Evolutionary conservation across 2,888 invertebrate genomes (phyloP).

Genomic region (Tenthredo mesomela): DNA sequence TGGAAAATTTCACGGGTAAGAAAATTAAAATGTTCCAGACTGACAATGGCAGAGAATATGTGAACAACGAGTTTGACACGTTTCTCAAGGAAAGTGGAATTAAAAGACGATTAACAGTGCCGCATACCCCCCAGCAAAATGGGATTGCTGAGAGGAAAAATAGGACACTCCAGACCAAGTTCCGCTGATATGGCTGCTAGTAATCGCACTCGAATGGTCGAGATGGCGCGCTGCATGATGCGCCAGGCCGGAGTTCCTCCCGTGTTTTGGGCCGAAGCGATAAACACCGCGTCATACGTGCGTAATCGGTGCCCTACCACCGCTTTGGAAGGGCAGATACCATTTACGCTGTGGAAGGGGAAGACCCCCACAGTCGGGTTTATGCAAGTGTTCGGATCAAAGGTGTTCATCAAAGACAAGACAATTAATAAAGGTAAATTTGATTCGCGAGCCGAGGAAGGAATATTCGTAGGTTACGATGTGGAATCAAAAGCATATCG

Average conservation of each 20-base stretch:
- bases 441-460: slow-evolving; percentile 44
- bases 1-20: slow-evolving; percentile 53
- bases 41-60: too few relatives aligned
- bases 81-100: slow-evolving; percentile 62
- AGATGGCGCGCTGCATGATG: slow-evolving; percentile 63
- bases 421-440: slow-evolving; percentile 50
- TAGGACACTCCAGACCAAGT: too few relatives aligned
- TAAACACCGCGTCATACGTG: slow-evolving; percentile 62
- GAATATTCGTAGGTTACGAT: slow-evolving; percentile 21
- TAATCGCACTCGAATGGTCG: too few relatives aligned
- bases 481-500: slow-evolving; percentile 41
- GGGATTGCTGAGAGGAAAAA: slow-evolving; percentile 66
- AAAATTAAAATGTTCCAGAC: too few relatives aligned
- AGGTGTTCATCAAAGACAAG: slow-evolving; percentile 44
- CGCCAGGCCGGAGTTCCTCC: slow-evolving; percentile 55
- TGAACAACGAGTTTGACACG: too few relatives aligned
- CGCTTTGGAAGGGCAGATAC: slow-evolving; percentile 54
- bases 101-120: slow-evolving; percentile 58
- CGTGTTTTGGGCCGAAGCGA: slow-evolving; percentile 62
- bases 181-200: too few relatives aligned
- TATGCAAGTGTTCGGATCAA: slow-evolving; percentile 39
- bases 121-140: slow-evolving; percentile 66
- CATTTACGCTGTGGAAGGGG: slow-evolving; percentile 56
- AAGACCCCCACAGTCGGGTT: slow-evolving; percentile 26
- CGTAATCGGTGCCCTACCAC: slow-evolving; percentile 62